Evolutionary conservation across 2,113 vertebrate species (phyloP).

Genomic region (Lasiurus borealis): DNA sequence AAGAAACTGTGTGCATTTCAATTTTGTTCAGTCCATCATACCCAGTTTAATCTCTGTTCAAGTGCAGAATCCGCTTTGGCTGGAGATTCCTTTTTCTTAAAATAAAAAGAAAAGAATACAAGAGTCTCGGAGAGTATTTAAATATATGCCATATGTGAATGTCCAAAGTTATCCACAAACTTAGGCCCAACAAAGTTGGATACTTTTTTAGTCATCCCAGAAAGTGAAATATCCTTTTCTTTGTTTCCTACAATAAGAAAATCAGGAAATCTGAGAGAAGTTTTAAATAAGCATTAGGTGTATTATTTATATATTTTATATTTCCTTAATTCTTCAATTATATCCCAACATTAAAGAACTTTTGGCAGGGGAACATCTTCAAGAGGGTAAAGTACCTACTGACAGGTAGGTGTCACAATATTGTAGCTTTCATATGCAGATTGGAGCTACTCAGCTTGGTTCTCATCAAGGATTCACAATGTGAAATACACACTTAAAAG

Average conservation of each 20-base stretch:
- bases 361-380: conserved; percentile 75
- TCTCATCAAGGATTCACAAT: conserved; percentile 79
- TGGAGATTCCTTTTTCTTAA: conserved; percentile 58
- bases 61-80: conserved; percentile 42
- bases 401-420: conserved; percentile 78
- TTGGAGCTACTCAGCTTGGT: conserved; percentile 46
- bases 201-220: conserved; percentile 63
- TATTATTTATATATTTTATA: conserved; percentile 8
- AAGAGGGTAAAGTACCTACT: conserved; percentile 64
- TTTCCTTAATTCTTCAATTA: conserved; percentile 64
- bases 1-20: not conserved
- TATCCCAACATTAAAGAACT: conserved; percentile 78
- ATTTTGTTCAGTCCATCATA: conserved; percentile 37
- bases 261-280: conserved; percentile 33
- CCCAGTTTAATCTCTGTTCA: conserved; percentile 45
- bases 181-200: conserved; percentile 63
- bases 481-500: conserved; percentile 77
- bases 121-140: conserved; percentile 67
- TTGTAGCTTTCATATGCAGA: conserved; percentile 86
- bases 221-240: conserved; percentile 56
- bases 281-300: conserved; percentile 45
- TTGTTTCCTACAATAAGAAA: conserved; percentile 65
- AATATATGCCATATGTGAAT: conserved; percentile 63
- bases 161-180: conserved; percentile 69
- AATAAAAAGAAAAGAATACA: conserved; percentile 72